Base-by-base conservation (phyloP, 2,797 vertebrate species). In the Pitangus sulphuratus region DNA sequence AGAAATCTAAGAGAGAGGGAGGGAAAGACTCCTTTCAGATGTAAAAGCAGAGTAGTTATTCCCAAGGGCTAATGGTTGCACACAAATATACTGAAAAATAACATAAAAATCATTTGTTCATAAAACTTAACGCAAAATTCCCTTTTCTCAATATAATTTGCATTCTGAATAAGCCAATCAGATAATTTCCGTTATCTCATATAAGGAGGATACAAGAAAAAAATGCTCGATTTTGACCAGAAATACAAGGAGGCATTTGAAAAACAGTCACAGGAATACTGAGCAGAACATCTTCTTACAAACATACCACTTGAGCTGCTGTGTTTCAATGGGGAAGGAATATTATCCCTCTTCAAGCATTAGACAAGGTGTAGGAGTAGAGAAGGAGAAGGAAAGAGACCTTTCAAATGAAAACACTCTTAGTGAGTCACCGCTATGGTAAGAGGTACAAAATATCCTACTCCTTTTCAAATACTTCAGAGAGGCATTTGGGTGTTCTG, bases 401-500 rank as follows among this genome's bases (percentile, higher is more conserved):
- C n/a, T 91, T 92, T 75, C 84, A 91, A 84, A 81, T 0, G 8
- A 80, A 68, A 86, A 72, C 56, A 50, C 42, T 85, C 47, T 26
- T 22, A 30, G 31, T 82, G 76, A 93, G 62, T 81, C 87, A 90
- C 31, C 2, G 7, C 69, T 58, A 31, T 28, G 15, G 6, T n/a
- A 69, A 71, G 58, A 62, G 33, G 31, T 12, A 85, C 42, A 75
- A 76, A 61, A 93, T 87, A 93, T 57, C 39, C 51, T 45, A 18
- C 33, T 84, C 28, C 33, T 87, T 90, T 90, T 64, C 83, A 77
- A 82, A 92, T 61, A 45, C 40, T 87, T 96, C 48, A 81, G 87
- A 87, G 91, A 87, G 35, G 62, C 61, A 78, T 84, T 88, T 81
- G 28, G 56, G n/a, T 88, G 57, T 39, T 90, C 64, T 50, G 50